These are phyloP conservation scores for Lithophane socia DNA, from an alignment of 2,888 invertebrate genomes.

Conservation along the genomic window DNA sequence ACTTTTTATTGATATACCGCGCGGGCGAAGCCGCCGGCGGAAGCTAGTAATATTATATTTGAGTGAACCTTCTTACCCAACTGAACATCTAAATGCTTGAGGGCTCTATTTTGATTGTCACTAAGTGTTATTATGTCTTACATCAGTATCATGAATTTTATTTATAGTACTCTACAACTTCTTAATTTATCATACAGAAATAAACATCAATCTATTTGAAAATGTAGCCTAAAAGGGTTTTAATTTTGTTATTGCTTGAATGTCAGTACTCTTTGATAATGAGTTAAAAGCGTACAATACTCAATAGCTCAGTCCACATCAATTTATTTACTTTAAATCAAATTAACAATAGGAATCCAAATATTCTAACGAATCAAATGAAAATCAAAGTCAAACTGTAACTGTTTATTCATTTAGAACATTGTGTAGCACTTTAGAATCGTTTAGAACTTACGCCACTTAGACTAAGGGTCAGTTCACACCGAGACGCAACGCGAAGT, in stretches of 20 bases:
- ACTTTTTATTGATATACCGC: too few relatives aligned
- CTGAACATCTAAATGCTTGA: background rate
- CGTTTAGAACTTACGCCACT: constrained; percentile 10
- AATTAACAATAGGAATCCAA: constrained; percentile 23
- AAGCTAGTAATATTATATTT: background rate
- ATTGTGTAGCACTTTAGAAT: constrained; percentile 41
- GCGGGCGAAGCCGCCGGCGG: too few relatives aligned
- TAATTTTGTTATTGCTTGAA: background rate
- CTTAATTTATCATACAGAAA: background rate
- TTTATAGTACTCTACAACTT: background rate
- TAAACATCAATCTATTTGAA: background rate
- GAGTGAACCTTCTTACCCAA: too few relatives aligned
- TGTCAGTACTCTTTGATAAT: constrained; percentile 2
- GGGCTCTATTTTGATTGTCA: too few relatives aligned
- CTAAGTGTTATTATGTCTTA: background rate
- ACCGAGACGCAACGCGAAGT: too few relatives aligned
- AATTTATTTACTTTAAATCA: constrained; percentile 22
- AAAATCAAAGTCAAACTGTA: constrained; percentile 37
- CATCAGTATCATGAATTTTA: background rate
- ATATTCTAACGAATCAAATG: constrained; percentile 34
- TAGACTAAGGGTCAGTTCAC: too few relatives aligned
- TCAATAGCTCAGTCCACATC: constrained; percentile 13
- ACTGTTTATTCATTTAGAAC: constrained; percentile 42
- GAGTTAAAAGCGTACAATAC: constrained; percentile 31
- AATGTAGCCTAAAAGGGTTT: background rate